Evolutionary conservation across 1,140 invertebrate genomes (phyloP).

Genomic region (Brachionus plicatilis): DNA sequence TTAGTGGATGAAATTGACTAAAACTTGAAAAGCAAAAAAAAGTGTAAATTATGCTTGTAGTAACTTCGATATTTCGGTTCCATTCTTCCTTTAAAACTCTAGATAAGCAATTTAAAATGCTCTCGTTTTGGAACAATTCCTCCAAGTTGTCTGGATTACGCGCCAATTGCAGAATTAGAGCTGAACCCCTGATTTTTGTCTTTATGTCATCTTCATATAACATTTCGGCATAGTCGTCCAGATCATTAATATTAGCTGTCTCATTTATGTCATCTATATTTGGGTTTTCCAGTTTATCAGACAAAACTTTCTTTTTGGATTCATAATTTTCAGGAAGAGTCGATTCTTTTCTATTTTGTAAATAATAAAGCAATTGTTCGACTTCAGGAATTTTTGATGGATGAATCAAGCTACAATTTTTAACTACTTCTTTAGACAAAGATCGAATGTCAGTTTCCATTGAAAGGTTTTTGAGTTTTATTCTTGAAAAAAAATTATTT

Average conservation of each 20-base stretch:
- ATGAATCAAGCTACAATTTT: slow-evolving; percentile 81
- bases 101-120: slow-evolving; percentile 85
- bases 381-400: slow-evolving; percentile 75
- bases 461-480: slow-evolving; percentile 75
- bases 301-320: slow-evolving; percentile 52
- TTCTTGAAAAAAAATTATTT: slow-evolving; percentile 54
- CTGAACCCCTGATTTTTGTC: slow-evolving; percentile 86
- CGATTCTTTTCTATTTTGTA: slow-evolving; percentile 71
- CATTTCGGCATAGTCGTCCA: slow-evolving; percentile 88
- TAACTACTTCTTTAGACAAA: slow-evolving; percentile 76
- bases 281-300: slow-evolving; percentile 43
- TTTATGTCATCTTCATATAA: slow-evolving; percentile 78
- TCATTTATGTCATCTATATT: slow-evolving; percentile 55
- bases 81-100: slow-evolving; percentile 92
- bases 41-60: slow-evolving; percentile 90
- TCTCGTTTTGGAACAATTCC: slow-evolving; percentile 72
- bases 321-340: slow-evolving; percentile 48
- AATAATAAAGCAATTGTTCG: slow-evolving; percentile 82
- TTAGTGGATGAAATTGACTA: slow-evolving; percentile 83
- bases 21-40: slow-evolving; percentile 98
- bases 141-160: slow-evolving; percentile 87
- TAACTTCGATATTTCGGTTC: slow-evolving; percentile 87
- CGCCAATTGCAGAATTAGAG: slow-evolving; percentile 79
- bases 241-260: slow-evolving; percentile 67
- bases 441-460: slow-evolving; percentile 70